These are phyloP conservation scores for Rambutsinella grinnellia DNA, from an alignment of 2,888 invertebrate species.

Conservation along the genomic window DNA sequence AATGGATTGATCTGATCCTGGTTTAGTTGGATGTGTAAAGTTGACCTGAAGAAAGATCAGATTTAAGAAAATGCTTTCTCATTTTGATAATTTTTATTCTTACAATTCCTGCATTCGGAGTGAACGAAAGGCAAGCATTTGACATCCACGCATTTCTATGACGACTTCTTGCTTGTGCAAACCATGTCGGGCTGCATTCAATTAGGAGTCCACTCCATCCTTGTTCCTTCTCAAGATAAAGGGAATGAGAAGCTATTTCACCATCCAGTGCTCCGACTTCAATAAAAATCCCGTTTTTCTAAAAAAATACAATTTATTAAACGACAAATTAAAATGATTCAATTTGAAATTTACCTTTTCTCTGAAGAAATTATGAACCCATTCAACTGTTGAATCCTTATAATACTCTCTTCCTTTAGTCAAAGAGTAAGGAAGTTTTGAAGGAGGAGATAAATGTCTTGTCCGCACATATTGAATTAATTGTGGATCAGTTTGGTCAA, in stretches of 20 bases:
- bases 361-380: slow-evolving; percentile 15
- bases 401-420: background rate
- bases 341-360: slow-evolving; percentile 5
- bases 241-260: background rate
- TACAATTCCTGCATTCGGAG: background rate
- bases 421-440: slow-evolving; percentile 31
- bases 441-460: slow-evolving; percentile 18
- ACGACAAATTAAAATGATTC: no score
- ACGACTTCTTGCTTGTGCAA: background rate
- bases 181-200: background rate
- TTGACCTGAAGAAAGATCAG: background rate
- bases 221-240: background rate
- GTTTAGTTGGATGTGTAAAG: slow-evolving; percentile 8
- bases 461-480: background rate
- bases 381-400: background rate
- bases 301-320: background rate
- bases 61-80: background rate
- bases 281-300: slow-evolving; percentile 25
- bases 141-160: slow-evolving; percentile 19
- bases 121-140: slow-evolving; percentile 1
- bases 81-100: background rate
- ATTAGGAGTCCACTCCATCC: slow-evolving; percentile 15
- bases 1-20: slow-evolving; percentile 4
- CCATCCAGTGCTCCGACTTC: slow-evolving; percentile 20
- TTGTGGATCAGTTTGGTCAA: no score